Conservation (phyloP, 2,888 invertebrate genomes). For the Odontocerum albicorne region DNA sequence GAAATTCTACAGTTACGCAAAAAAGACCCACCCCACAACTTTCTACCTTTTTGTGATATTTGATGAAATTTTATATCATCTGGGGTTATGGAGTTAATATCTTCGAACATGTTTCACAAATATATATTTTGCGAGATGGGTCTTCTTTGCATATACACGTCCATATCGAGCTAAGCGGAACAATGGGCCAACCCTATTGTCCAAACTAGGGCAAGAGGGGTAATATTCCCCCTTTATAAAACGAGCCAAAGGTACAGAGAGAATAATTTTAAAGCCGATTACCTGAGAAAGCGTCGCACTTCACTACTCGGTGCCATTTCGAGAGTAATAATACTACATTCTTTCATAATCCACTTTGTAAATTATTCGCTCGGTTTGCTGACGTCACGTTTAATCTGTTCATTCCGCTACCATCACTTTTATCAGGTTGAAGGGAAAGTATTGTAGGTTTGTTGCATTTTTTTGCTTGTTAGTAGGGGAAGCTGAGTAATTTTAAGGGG, state of each 20-base stretch:
- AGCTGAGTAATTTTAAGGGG: too few species aligned
- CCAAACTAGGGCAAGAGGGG: background rate
- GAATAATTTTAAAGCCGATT: conserved; percentile 26
- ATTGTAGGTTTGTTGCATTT: too few species aligned
- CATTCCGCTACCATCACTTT: background rate
- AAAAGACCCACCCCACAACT: too few species aligned
- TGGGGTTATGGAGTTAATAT: too few species aligned
- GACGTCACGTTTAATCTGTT: conserved; percentile 14
- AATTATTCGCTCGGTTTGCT: conserved; percentile 26
- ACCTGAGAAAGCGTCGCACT: conserved; percentile 9
- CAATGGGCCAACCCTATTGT: background rate
- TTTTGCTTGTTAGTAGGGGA: too few species aligned
- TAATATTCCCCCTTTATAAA: background rate
- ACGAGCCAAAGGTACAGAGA: background rate
- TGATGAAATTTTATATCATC: too few species aligned
- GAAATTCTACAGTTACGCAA: too few species aligned
- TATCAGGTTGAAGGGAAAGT: background rate
- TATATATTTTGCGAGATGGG: too few species aligned
- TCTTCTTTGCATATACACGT: too few species aligned
- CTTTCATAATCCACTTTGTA: conserved; percentile 23
- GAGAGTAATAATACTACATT: conserved; percentile 10
- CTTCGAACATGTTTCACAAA: too few species aligned
- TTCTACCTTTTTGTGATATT: too few species aligned
- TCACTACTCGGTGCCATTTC: conserved; percentile 1
- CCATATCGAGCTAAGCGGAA: background rate